Percentiles rank a stretch among this genome's conserved stretches.
These are phyloP conservation scores for Drosophila ustulata DNA, from an alignment of 2,888 invertebrate genomes.

Conservation along the genomic window DNA sequence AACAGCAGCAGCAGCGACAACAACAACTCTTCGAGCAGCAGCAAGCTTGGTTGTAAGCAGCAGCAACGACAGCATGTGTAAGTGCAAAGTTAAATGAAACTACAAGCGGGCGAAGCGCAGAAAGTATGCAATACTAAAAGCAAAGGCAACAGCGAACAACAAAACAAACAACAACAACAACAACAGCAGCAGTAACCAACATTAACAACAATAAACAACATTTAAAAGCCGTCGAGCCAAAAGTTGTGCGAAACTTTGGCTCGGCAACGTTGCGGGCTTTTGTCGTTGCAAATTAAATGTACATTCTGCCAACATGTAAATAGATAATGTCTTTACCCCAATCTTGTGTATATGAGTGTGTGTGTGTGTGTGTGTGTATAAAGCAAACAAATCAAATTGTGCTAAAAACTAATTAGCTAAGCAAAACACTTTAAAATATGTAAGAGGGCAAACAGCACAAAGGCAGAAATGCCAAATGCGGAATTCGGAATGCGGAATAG, in stretches of 20 bases:
- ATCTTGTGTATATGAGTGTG: conserved; percentile 19
- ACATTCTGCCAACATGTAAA: conserved; percentile 73
- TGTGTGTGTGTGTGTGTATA: conserved; percentile 19
- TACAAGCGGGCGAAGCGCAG: conserved; percentile 60
- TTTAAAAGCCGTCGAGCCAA: conserved; percentile 71
- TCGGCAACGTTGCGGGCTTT: conserved; percentile 56
- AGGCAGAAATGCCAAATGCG: conserved; percentile 8
- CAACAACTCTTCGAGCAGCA: conserved; percentile 54
- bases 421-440: conserved; percentile 56
- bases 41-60: conserved; percentile 70
- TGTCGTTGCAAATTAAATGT: conserved; percentile 73
- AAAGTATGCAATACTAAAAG: conserved; percentile 57
- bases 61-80: conserved; percentile 51
- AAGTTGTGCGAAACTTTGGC: conserved; percentile 55
- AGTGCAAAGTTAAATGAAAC: conserved; percentile 76
- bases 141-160: conserved; percentile 21
- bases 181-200: conserved; percentile 44
- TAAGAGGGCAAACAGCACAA: conserved; percentile 18
- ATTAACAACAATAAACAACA: conserved; percentile 72
- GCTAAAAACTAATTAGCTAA: conserved; percentile 68
- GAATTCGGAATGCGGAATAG: conserved; percentile 39
- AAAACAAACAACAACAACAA: conserved; percentile 12
- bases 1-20: conserved; percentile 39
- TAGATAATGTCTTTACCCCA: conserved; percentile 64
- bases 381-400: conserved; percentile 50